These are phyloP conservation scores for Anser cygnoides DNA, from an alignment of 2,113 vertebrate species.

Conservation along the genomic window DNA sequence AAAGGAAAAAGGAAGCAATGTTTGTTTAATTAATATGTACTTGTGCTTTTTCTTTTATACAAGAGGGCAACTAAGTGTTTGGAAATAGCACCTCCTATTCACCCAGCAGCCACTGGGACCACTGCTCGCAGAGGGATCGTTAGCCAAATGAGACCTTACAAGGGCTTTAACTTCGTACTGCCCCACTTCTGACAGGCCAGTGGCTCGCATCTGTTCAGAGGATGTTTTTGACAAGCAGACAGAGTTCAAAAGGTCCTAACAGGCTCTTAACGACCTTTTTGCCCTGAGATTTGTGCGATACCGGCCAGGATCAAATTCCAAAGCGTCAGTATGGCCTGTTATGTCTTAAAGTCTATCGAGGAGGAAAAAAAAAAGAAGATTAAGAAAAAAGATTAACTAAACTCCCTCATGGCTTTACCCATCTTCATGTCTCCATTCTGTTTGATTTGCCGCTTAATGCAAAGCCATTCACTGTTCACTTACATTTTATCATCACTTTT, in stretches of 20 bases:
- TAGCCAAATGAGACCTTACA: not conserved
- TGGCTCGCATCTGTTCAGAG: slow-evolving; percentile 38
- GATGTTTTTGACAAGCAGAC: slow-evolving; percentile 42
- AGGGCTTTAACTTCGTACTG: slow-evolving; percentile 13
- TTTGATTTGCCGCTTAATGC: not conserved
- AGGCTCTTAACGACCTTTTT: slow-evolving; percentile 19
- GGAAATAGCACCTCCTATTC: slow-evolving; percentile 22
- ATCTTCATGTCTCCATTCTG: not conserved
- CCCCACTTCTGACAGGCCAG: not conserved
- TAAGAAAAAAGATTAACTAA: not conserved
- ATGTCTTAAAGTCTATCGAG: not conserved
- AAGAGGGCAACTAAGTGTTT: not conserved
- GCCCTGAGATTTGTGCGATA: slow-evolving; percentile 25
- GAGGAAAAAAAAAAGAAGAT: accelerated
- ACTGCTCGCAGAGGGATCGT: not conserved
- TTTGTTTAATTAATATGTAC: not conserved
- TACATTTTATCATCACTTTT: not conserved
- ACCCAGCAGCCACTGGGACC: not conserved
- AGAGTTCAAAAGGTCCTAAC: slow-evolving; percentile 71
- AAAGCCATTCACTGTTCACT: not conserved
- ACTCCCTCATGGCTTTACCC: not conserved
- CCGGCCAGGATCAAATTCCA: slow-evolving; percentile 18
- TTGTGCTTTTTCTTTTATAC: not conserved
- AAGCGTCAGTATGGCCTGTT: not conserved
- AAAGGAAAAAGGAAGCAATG: not conserved